Conservation (phyloP, 2,113 vertebrate species). For the Corythornis madagascariensis region DNA sequence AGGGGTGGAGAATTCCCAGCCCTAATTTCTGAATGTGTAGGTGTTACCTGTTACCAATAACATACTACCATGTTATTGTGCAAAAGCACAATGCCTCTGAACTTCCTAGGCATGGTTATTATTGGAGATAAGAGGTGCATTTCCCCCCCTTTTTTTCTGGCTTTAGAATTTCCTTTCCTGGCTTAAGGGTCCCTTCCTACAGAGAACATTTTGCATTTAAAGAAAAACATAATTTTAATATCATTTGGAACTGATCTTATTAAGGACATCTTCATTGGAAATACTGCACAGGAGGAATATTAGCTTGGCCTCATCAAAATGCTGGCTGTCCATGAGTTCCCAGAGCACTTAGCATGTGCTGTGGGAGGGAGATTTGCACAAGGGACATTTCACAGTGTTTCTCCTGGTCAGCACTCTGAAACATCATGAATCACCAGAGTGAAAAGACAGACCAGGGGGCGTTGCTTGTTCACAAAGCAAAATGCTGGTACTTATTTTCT, state of each 20-base stretch:
- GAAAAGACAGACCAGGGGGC: neutral
- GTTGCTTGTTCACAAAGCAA: neutral
- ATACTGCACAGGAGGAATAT: neutral
- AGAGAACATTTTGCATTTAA: neutral
- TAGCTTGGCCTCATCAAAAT: neutral
- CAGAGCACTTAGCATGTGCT: neutral
- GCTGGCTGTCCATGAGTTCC: neutral
- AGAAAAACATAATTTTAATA: neutral
- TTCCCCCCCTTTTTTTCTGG: neutral
- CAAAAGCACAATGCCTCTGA: neutral
- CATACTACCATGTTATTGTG: neutral
- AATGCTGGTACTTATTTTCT: neutral
- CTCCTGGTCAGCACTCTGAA: neutral
- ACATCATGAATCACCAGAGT: accelerated
- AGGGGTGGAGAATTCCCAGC: neutral
- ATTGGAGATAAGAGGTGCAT: neutral
- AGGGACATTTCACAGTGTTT: neutral
- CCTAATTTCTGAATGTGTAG: neutral
- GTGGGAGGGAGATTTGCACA: neutral
- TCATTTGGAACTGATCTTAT: neutral
- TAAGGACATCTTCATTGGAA: neutral
- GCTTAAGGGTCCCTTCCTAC: neutral
- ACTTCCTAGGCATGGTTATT: neutral
- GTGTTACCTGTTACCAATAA: neutral
- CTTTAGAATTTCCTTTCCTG: neutral